Evolutionary conservation across 2,113 vertebrate species (phyloP).

Genomic region (Ploceus nigricollis): DNA sequence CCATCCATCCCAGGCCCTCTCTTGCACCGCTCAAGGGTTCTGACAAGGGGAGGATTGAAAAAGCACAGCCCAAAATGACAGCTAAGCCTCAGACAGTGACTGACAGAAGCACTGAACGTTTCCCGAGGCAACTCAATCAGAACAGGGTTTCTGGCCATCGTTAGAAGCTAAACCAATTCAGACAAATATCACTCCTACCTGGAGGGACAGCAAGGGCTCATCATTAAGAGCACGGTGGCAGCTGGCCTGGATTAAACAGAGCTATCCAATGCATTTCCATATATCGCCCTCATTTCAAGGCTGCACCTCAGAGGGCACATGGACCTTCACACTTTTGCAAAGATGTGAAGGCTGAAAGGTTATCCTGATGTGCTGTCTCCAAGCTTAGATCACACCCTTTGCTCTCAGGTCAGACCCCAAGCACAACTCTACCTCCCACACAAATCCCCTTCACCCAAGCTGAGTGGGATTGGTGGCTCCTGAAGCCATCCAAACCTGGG

Average conservation of each 20-base stretch:
- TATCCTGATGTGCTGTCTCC: not conserved
- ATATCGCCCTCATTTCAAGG: not conserved
- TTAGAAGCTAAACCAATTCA: not conserved
- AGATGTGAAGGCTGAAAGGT: not conserved
- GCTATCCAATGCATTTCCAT: not conserved
- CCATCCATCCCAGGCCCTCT: not conserved
- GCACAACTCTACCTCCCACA: not conserved
- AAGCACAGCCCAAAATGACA: not conserved
- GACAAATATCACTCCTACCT: not conserved
- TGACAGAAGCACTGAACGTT: not conserved
- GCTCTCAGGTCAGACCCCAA: not conserved
- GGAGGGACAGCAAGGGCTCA: not conserved
- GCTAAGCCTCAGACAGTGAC: not conserved
- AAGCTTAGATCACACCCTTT: not conserved
- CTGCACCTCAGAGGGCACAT: not conserved
- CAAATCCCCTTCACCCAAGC: not conserved
- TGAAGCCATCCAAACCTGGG: not conserved
- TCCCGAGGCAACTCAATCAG: constrained; percentile 5
- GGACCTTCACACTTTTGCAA: not conserved
- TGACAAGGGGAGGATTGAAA: not conserved
- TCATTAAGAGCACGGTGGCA: not conserved
- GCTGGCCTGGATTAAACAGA: not conserved
- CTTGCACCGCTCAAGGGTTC: not conserved
- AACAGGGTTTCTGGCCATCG: not conserved
- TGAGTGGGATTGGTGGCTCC: not conserved